phyloP scores from a whole-genome alignment of 2,113 vertebrate species.

The Dascyllus trimaculatus region DNA sequence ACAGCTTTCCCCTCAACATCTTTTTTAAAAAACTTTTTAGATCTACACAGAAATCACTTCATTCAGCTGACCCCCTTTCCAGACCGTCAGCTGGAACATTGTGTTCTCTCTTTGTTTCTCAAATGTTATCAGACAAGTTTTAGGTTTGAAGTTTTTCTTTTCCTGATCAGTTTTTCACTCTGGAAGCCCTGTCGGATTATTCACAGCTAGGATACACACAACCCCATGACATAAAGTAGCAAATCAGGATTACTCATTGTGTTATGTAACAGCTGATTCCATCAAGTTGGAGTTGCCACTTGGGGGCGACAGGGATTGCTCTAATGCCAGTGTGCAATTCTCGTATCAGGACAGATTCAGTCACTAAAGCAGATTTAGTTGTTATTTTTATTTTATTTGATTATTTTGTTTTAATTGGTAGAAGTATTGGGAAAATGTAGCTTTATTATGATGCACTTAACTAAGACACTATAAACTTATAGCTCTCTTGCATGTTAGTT shows the following conservation, averaged over 20 bases:
- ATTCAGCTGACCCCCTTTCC: background rate
- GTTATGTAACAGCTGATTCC: constrained; percentile 64
- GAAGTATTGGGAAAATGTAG: too few relatives aligned
- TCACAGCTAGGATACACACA: constrained; percentile 61
- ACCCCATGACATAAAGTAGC: constrained; percentile 35
- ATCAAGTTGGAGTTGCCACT: background rate
- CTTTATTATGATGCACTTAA: too few relatives aligned
- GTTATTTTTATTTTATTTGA: too few relatives aligned
- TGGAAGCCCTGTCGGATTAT: constrained; percentile 20
- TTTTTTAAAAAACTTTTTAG: background rate
- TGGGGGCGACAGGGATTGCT: constrained; percentile 31
- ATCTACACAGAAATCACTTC: background rate
- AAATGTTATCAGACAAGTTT: background rate
- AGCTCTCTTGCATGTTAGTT: too few relatives aligned
- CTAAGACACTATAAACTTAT: too few relatives aligned
- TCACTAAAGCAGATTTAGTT: too few relatives aligned
- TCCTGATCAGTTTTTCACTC: background rate
- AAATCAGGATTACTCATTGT: constrained; percentile 44
- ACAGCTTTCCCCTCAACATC: background rate
- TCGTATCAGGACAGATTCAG: too few relatives aligned
- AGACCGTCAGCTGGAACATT: background rate
- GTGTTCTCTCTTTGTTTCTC: constrained; percentile 16
- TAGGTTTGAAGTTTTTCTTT: background rate
- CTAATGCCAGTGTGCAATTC: too few relatives aligned
- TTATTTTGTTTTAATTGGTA: too few relatives aligned